phyloP scores from a whole-genome alignment of 2,888 invertebrate genomes.

The Amphipyra tragopoginis region DNA sequence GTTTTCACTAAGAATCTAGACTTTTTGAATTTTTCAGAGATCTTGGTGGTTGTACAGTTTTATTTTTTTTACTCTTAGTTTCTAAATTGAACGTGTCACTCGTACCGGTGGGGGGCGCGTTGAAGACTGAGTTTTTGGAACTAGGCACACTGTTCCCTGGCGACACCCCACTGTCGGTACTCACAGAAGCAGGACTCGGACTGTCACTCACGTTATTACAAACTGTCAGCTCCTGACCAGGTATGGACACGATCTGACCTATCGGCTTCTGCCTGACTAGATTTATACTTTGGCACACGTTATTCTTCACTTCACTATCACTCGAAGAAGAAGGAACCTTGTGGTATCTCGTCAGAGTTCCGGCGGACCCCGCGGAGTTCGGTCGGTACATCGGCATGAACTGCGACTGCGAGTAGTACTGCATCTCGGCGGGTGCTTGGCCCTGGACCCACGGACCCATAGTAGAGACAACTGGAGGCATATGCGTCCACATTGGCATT shows the following conservation, averaged over 20 bases:
- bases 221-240: conserved; percentile 85
- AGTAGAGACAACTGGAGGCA: conserved; percentile 79
- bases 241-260: conserved; percentile 85
- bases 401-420: conserved; percentile 85
- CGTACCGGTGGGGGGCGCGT: conserved; percentile 67
- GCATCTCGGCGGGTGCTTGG: conserved; percentile 80
- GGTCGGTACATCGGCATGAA: conserved; percentile 85
- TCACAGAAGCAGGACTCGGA: conserved; percentile 84
- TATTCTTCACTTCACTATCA: conserved; percentile 76
- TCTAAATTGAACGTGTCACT: conserved; percentile 73
- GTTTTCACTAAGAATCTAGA: conserved; percentile 83
- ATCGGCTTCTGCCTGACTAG: conserved; percentile 88
- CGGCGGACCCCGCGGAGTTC: conserved; percentile 85
- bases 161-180: conserved; percentile 85
- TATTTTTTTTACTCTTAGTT: conserved; percentile 75
- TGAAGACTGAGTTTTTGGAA: conserved; percentile 81
- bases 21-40: conserved; percentile 87
- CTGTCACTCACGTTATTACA: conserved; percentile 83
- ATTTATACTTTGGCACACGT: conserved; percentile 88
- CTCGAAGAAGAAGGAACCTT: conserved; percentile 68
- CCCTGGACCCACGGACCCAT: conserved; percentile 82
- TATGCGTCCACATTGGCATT: conserved; percentile 84
- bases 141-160: conserved; percentile 83
- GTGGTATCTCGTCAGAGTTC: conserved; percentile 84
- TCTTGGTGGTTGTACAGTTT: conserved; percentile 75